Evolutionary conservation across 2,797 vertebrate genomes (phyloP), one percentile per base, ranked within the genome.

Genomic region (Epinephelus awoara): DNA sequence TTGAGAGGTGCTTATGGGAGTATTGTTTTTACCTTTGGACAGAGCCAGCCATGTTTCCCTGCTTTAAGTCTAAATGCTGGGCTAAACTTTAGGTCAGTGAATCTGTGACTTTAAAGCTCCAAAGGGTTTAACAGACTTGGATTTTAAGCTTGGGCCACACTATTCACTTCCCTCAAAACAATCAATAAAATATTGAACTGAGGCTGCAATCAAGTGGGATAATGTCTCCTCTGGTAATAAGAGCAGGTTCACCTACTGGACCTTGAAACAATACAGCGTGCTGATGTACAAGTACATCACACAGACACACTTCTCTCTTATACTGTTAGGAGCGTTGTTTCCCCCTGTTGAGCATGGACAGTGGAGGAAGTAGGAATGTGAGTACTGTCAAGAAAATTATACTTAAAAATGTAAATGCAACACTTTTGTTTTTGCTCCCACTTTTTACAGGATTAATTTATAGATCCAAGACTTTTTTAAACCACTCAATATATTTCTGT

Each of bases 121-220:
- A 34, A 67, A 73, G 6, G 56, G 15, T 46, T 68, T 78, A 63
- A 80, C 75, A 52, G 52, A 68, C 65, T 64, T 42, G 46, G 56
- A 65, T 58, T 49, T 61, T 34, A 46, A 81, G 47, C 25, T 57
- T 42, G 38, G 1, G 63, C 52, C 4, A 38, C 67, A 54, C 25
- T 52, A 67, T 70, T 67, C 29, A 66, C 67, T 54, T 67, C 49
- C 7, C 23, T 72, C 29, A 1, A 5, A 57, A 17, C 56, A 23
- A 85, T 87, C 82, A 55, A 83, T 89, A 58, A 66, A 58, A 42
- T 62, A 52, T 66, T 52, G 68, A 75, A 44, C 66, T 15, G 49
- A 68, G 18, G 29, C 68, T 49, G 29, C 29, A 17, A 64, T 75
- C 55, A 67, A 50, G 64, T 34, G 19, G 58, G 49, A 80, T 72